Evolutionary conservation across 2,113 vertebrate species (phyloP).

Genomic region (Oreochromis spilurus): DNA sequence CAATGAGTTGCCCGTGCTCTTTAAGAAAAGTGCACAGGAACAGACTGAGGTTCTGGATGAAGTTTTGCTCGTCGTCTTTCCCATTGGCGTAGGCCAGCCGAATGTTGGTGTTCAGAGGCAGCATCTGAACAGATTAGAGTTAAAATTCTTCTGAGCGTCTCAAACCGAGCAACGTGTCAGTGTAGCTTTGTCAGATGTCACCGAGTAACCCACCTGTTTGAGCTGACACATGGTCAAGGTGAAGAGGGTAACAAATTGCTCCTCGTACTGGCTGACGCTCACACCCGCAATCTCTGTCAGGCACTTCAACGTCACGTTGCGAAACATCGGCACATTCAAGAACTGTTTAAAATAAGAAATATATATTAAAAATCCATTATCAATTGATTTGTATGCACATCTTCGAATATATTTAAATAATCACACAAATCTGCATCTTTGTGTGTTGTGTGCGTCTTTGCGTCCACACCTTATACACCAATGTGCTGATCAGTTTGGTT

Average conservation of each 20-base stretch:
- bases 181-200: neutral
- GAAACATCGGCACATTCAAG: slow-evolving; percentile 98
- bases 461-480: slow-evolving; percentile 92
- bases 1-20: slow-evolving; percentile 95
- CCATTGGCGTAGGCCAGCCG: slow-evolving; percentile 94
- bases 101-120: slow-evolving; percentile 98
- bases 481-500: slow-evolving; percentile 97
- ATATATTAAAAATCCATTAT: neutral
- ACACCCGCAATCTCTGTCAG: slow-evolving; percentile 98
- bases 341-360: slow-evolving; percentile 72
- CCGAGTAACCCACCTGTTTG: slow-evolving; percentile 81
- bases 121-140: slow-evolving; percentile 79
- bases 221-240: slow-evolving; percentile 99
- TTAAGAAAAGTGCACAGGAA: slow-evolving; percentile 99
- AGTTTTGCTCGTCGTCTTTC: slow-evolving; percentile 98
- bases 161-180: fast-evolving
- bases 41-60: slow-evolving; percentile 98
- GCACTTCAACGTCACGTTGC: slow-evolving; percentile 98
- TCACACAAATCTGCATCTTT: neutral
- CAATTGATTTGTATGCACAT: neutral
- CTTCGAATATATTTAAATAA: neutral
- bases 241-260: slow-evolving; percentile 96
- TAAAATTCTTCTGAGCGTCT: neutral
- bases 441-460: neutral
- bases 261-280: slow-evolving; percentile 97